phyloP scores from a whole-genome alignment of 1,140 invertebrate species.

The Spodoptera frugiperda region DNA sequence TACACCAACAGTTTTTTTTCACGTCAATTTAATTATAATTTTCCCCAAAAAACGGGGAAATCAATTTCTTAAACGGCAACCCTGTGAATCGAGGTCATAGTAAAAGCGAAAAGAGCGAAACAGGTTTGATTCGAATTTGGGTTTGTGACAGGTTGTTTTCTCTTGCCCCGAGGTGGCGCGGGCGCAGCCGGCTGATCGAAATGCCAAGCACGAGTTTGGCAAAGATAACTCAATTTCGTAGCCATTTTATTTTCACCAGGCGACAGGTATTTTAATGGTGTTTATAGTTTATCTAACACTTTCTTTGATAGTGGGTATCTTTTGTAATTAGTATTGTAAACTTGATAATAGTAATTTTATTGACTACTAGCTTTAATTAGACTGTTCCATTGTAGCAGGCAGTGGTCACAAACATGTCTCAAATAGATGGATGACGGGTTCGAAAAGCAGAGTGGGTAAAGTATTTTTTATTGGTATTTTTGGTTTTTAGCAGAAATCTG shows the following conservation, averaged over 20 bases:
- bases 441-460: too few relatives aligned
- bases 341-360: too few relatives aligned
- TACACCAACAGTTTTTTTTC: too few relatives aligned
- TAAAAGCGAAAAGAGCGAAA: slow-evolving; percentile 45
- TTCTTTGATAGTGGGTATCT: too few relatives aligned
- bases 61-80: slow-evolving; percentile 1
- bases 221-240: slow-evolving; percentile 5
- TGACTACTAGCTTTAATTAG: too few relatives aligned
- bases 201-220: slow-evolving; percentile 31
- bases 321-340: too few relatives aligned
- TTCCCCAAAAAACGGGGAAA: not conserved
- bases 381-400: too few relatives aligned
- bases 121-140: slow-evolving; percentile 41
- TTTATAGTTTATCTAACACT: too few relatives aligned
- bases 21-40: not conserved
- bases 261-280: not conserved
- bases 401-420: too few relatives aligned
- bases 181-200: not conserved
- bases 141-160: slow-evolving; percentile 44
- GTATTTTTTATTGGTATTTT: too few relatives aligned
- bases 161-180: slow-evolving; percentile 35
- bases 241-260: slow-evolving; percentile 7
- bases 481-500: too few relatives aligned
- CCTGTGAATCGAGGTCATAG: slow-evolving; percentile 36
- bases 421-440: too few relatives aligned